Evolutionary conservation across 1,140 invertebrate species (phyloP).

Genomic region (Anastrepha ludens): DNA sequence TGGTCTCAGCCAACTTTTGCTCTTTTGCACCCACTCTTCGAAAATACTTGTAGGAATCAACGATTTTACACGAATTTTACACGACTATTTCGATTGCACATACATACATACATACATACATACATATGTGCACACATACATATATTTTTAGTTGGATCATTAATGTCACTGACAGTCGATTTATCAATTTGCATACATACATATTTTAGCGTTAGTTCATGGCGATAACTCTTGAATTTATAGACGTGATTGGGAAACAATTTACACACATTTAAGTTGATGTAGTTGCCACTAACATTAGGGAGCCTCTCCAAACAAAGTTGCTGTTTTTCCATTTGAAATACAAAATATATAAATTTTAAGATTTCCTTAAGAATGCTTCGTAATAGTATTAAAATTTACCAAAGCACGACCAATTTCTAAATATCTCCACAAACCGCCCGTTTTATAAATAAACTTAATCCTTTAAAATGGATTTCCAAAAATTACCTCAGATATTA

Average conservation of each 20-base stretch:
- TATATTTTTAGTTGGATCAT: slow-evolving; percentile 4
- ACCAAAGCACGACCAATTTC: no score
- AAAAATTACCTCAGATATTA: no score
- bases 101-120: not conserved
- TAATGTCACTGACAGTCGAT: slow-evolving; percentile 19
- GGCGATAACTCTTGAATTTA: not conserved
- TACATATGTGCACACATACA: not conserved
- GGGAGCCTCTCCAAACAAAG: no score
- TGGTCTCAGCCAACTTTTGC: not conserved
- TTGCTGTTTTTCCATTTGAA: no score
- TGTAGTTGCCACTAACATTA: no score
- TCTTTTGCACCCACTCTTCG: not conserved
- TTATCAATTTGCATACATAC: not conserved
- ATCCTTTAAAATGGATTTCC: no score
- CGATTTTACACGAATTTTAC: not conserved
- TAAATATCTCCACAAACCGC: no score
- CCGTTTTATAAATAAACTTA: no score
- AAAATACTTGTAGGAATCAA: not conserved
- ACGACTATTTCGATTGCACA: not conserved
- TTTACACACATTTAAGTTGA: no score
- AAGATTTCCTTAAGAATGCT: no score
- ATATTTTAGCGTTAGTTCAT: not conserved
- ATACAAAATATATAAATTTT: no score
- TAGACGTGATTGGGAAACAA: not conserved
- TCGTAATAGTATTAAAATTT: no score